Evolutionary conservation across 2,888 invertebrate genomes (phyloP).

Genomic region (Kryphioiulus occultus): DNA sequence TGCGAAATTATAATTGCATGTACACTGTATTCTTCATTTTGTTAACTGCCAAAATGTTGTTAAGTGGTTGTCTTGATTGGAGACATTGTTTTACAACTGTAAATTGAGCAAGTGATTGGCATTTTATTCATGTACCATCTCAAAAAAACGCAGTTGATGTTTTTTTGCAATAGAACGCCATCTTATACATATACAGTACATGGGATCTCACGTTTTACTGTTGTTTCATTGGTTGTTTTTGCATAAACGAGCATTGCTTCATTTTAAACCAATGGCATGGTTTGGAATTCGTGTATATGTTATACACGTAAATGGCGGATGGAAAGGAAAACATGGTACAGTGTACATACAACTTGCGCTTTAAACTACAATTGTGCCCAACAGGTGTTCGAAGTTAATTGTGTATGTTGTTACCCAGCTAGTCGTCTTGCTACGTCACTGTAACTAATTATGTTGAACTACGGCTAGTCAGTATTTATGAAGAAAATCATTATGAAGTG

Average conservation of each 20-base stretch:
- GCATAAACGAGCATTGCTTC: neutral
- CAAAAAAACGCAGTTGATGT: too few species aligned
- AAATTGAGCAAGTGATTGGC: too few species aligned
- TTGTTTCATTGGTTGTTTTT: too few species aligned
- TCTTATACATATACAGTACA: too few species aligned
- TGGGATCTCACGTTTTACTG: too few species aligned
- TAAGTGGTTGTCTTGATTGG: too few species aligned
- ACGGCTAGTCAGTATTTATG: neutral
- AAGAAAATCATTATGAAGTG: neutral
- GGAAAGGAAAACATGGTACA: neutral
- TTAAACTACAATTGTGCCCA: neutral
- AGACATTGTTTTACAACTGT: too few species aligned
- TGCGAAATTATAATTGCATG: too few species aligned
- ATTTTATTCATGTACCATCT: too few species aligned
- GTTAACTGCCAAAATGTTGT: too few species aligned
- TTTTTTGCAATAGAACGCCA: too few species aligned
- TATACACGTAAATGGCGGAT: neutral
- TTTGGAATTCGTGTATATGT: neutral
- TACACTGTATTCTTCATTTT: too few species aligned
- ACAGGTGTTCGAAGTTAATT: conserved; percentile 13
- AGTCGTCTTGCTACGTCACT: neutral
- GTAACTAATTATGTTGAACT: neutral
- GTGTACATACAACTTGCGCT: neutral
- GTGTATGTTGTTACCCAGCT: neutral
- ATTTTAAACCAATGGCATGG: neutral